Conservation (phyloP, 2,888 invertebrate species). For the Serrognathus titanus region DNA sequence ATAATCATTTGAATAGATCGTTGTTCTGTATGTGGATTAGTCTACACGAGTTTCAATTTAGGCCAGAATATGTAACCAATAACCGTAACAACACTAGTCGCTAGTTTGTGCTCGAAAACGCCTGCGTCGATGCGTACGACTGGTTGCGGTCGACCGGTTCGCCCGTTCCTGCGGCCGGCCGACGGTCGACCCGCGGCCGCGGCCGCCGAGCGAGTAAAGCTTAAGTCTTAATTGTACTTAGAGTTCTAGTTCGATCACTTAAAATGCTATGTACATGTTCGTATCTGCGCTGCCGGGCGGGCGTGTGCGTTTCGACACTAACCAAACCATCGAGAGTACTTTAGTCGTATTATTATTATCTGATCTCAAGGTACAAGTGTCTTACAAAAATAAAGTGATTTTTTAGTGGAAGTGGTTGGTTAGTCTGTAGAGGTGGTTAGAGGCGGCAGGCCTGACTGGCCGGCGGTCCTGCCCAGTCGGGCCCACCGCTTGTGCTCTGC, state of each 20-base stretch:
- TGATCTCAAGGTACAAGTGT: conserved; percentile 40
- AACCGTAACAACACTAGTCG: conserved; percentile 28
- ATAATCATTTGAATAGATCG: conserved; percentile 48
- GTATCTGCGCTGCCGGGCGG: conserved; percentile 40
- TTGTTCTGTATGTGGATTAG: conserved; percentile 52
- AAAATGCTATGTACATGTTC: conserved; percentile 45
- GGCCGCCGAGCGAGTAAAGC: conserved; percentile 24
- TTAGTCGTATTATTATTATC: conserved; percentile 31
- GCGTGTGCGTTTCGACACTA: conserved; percentile 38
- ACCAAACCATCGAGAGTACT: conserved; percentile 26
- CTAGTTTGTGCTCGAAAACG: conserved; percentile 41
- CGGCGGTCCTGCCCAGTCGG: conserved; percentile 7
- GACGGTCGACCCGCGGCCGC: conserved; percentile 23
- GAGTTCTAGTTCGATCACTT: conserved; percentile 42
- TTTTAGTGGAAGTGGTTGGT: conserved; percentile 45
- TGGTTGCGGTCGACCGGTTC: background rate
- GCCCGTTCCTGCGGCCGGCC: too few relatives aligned
- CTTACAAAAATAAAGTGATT: conserved; percentile 45
- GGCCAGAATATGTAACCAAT: conserved; percentile 41
- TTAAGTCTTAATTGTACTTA: conserved; percentile 43
- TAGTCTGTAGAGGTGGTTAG: conserved; percentile 43
- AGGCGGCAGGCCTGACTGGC: conserved; percentile 19
- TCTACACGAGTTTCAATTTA: conserved; percentile 51
- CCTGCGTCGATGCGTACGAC: conserved; percentile 14
- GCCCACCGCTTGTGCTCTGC: conserved; percentile 29